A percentile compares a stretch with the other conserved stretches of the same genome.
These are phyloP conservation scores for Camponotus floridanus DNA, from an alignment of 1,140 invertebrate genomes.

Conservation along the genomic window DNA sequence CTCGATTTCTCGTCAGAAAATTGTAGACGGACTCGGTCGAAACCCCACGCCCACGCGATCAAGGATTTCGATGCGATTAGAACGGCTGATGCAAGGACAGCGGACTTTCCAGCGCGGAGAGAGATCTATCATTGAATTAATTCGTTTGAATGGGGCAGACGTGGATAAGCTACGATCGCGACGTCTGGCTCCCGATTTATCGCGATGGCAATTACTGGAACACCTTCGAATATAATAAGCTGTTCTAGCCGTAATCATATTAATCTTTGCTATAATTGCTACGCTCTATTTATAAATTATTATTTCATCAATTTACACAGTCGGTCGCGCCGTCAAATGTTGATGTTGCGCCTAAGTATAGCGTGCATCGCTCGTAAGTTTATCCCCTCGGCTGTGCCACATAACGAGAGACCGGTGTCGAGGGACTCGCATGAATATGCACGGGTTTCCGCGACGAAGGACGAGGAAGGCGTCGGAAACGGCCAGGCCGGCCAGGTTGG, in stretches of 20 bases:
- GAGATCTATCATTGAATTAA: constrained; percentile 59
- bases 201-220: neutral
- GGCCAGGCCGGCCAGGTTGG: constrained; percentile 21
- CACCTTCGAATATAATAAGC: constrained; percentile 18
- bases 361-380: constrained; percentile 26
- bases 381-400: neutral
- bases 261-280: neutral
- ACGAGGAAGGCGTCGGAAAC: constrained; percentile 15
- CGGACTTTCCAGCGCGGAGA: constrained; percentile 47
- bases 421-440: constrained; percentile 52
- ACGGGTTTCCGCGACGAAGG: constrained; percentile 21
- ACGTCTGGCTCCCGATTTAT: constrained; percentile 16
- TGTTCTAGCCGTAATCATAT: neutral
- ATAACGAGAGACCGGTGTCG: neutral
- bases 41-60: constrained; percentile 69
- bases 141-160: constrained; percentile 60
- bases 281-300: constrained; percentile 7
- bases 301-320: constrained; percentile 18
- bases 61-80: constrained; percentile 70
- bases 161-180: neutral
- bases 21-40: constrained; percentile 50
- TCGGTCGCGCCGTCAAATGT: neutral
- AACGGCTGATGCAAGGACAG: constrained; percentile 70
- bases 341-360: neutral
- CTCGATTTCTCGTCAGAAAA: constrained; percentile 53